A percentile compares a stretch with the other conserved stretches of the same genome.
These are phyloP conservation scores for Cheilosia vulpina DNA, from an alignment of 2,888 invertebrate species.

Conservation along the genomic window DNA sequence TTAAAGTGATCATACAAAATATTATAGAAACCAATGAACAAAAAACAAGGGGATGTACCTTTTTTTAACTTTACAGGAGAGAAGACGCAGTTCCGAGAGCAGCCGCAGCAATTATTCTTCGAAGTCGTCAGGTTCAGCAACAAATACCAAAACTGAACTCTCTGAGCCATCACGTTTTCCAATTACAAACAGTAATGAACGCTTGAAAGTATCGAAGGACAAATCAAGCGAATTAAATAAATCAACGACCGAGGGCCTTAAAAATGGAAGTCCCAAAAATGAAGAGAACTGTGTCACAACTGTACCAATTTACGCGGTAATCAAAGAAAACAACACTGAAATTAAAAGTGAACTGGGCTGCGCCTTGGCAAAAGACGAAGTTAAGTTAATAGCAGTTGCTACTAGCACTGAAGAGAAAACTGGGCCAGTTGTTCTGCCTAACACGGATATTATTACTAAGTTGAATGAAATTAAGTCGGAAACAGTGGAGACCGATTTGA, in stretches of 20 bases:
- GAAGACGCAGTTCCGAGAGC: constrained; percentile 81
- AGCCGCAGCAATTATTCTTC: constrained; percentile 80
- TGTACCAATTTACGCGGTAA: constrained; percentile 3
- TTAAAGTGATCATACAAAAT: not conserved
- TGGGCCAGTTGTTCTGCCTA: not conserved
- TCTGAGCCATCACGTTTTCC: constrained; percentile 36
- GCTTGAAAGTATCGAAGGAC: constrained; percentile 15
- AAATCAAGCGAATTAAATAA: constrained; percentile 33
- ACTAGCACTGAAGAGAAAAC: constrained; percentile 9
- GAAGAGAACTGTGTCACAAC: constrained; percentile 1
- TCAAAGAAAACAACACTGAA: not conserved
- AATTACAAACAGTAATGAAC: constrained; percentile 37
- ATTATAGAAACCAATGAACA: not conserved
- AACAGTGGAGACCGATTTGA: constrained; percentile 33
- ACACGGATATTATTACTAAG: not conserved
- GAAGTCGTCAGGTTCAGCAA: constrained; percentile 68
- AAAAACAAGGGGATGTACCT: not conserved
- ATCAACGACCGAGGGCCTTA: constrained; percentile 1
- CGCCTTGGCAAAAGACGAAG: constrained; percentile 29
- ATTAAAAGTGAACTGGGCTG: constrained; percentile 16
- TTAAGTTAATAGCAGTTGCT: constrained; percentile 6
- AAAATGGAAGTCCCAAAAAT: constrained; percentile 12
- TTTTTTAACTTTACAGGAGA: constrained; percentile 75
- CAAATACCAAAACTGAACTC: constrained; percentile 51
- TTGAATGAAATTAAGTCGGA: constrained; percentile 32